Evolutionary conservation across 2,797 vertebrate species (phyloP).

Genomic region (Pantherophis alleghaniensis): DNA sequence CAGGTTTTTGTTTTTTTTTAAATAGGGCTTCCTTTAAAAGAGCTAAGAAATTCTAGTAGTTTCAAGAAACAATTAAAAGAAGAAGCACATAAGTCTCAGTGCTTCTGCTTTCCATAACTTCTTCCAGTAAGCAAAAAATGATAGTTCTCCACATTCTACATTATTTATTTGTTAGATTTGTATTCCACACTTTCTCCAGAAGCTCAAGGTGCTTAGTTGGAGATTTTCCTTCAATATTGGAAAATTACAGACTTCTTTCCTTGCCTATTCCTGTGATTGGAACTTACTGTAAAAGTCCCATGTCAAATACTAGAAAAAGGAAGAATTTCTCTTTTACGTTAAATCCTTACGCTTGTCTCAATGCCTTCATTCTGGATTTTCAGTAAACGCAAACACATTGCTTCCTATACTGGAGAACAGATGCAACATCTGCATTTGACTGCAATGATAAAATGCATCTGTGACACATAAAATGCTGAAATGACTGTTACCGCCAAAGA

Average conservation of each 20-base stretch:
- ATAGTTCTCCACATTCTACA: background rate
- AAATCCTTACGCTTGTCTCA: background rate
- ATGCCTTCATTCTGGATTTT: background rate
- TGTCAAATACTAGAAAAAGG: background rate
- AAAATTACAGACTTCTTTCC: background rate
- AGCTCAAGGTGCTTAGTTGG: background rate
- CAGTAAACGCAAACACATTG: background rate
- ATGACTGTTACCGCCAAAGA: slow-evolving; percentile 28
- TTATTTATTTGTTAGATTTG: background rate
- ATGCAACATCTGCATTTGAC: background rate
- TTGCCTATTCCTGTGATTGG: background rate
- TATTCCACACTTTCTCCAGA: background rate
- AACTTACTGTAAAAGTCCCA: background rate
- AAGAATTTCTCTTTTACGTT: background rate
- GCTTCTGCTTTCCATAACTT: background rate
- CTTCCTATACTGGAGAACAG: background rate
- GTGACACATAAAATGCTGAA: slow-evolving; percentile 1
- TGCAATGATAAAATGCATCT: slow-evolving; percentile 1
- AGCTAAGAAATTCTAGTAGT: background rate
- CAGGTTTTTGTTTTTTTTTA: background rate
- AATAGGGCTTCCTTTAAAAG: background rate
- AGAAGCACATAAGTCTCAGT: background rate
- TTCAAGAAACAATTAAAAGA: background rate
- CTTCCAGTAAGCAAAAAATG: background rate
- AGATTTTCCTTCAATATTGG: background rate